Conservation (phyloP, 2,797 vertebrate species). For the Pangasius mekongensis region DNA sequence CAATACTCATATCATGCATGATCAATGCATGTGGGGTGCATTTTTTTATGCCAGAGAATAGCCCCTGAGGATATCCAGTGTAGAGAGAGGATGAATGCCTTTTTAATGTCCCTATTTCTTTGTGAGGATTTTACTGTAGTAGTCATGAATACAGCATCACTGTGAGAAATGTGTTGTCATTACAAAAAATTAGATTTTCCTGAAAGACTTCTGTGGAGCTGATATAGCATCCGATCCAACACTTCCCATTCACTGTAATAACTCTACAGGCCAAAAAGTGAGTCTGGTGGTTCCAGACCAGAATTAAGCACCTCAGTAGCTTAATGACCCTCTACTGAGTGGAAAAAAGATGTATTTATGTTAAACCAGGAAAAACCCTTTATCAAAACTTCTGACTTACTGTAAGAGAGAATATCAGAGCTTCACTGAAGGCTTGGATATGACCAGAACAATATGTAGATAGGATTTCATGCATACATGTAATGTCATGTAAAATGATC, state of each 20-base stretch:
- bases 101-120: constrained; percentile 16
- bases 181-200: background rate
- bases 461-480: background rate
- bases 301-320: background rate
- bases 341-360: background rate
- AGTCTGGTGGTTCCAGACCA: background rate
- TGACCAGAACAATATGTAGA: background rate
- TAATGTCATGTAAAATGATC: constrained; percentile 17
- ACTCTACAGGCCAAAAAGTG: background rate
- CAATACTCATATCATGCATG: constrained; percentile 43
- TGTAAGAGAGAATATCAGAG: background rate
- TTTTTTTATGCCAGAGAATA: constrained; percentile 30
- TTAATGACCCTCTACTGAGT: background rate
- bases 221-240: background rate
- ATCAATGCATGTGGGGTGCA: constrained; percentile 50
- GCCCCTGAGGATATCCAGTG: background rate
- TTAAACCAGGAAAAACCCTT: background rate
- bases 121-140: background rate
- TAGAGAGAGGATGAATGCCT: constrained; percentile 1
- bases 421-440: background rate
- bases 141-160: background rate
- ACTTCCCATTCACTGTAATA: background rate
- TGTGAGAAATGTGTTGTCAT: background rate
- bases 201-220: background rate
- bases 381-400: background rate